Conservation (phyloP, 2,888 invertebrate genomes). For the Meta bourneti region DNA sequence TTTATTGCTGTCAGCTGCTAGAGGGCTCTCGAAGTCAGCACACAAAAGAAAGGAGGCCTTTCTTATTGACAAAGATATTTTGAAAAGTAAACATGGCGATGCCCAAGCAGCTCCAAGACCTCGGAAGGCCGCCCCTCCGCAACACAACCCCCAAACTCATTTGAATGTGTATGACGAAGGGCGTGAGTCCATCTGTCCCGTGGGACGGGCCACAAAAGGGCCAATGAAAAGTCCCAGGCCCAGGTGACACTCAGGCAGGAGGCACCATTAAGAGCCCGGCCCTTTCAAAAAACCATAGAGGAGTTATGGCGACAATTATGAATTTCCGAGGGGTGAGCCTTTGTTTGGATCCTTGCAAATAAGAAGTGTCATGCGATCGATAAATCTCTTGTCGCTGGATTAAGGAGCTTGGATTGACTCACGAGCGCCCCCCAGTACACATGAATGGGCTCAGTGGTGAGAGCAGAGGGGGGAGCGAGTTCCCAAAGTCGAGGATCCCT, state of each 20-base stretch:
- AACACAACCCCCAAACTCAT: slow-evolving; percentile 26
- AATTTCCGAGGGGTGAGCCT: slow-evolving; percentile 67
- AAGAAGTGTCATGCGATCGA: slow-evolving; percentile 69
- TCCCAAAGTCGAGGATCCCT: slow-evolving; percentile 66
- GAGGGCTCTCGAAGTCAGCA: too few relatives aligned
- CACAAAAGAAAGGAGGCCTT: too few relatives aligned
- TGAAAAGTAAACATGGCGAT: slow-evolving; percentile 18
- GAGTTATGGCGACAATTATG: slow-evolving; percentile 73
- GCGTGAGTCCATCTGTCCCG: slow-evolving; percentile 74
- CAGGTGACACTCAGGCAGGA: slow-evolving; percentile 54
- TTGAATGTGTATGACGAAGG: slow-evolving; percentile 72
- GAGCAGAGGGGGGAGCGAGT: slow-evolving; percentile 56
- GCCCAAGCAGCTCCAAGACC: neutral
- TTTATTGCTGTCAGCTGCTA: too few relatives aligned
- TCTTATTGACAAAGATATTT: slow-evolving; percentile 19
- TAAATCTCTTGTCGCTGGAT: slow-evolving; percentile 70
- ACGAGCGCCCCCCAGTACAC: slow-evolving; percentile 22
- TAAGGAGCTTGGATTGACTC: slow-evolving; percentile 62
- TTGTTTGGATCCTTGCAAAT: slow-evolving; percentile 68
- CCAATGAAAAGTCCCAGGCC: slow-evolving; percentile 66
- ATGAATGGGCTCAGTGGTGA: slow-evolving; percentile 54
- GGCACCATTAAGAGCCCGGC: slow-evolving; percentile 65
- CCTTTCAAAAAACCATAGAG: slow-evolving; percentile 47
- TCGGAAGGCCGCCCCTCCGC: neutral
- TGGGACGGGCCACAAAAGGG: slow-evolving; percentile 66